Base-by-base conservation (phyloP, 2,888 invertebrate species). In the Nectonema munidae region DNA sequence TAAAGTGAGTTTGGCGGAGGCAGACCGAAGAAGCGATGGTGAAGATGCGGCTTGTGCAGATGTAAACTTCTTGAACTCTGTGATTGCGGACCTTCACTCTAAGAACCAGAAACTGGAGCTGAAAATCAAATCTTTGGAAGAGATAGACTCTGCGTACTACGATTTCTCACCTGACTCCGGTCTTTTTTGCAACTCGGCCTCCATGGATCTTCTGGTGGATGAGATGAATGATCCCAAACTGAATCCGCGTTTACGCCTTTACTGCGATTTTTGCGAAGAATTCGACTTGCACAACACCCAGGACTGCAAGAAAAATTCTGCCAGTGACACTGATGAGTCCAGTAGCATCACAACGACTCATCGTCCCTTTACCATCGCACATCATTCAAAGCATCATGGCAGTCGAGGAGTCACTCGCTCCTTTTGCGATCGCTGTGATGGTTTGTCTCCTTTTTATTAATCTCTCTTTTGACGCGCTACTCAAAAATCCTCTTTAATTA, bases 211-310 rank as follows among this genome's bases (percentile, higher is more conserved):
- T n/a, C n/a, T 28, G 29, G 19, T 39, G 14, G 17, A 15, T 9
- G 37, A 30, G 28, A 46, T 46, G 21, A 47, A 45, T 41, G 45
- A 42, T n/a, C 34, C 43, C 16, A 42, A 43, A 16, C 43, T 35
- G 40, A 42, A 42, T 21, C 39, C 46, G 15, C 66, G 75, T 2
- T 75, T 75, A 29, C 68, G 86, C 17, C 57, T 72, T 50, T 86
- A 76, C 62, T 89, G 86, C 63, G 86, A 89, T 63, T 86, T 83
- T 49, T 89, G 86, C 56, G 86, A 86, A 59, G 65, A 68, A 53
- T 89, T 86, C 59, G 86, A 89, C 59, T 62, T 69, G 40, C 89
- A 89, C 54, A 83, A 89, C 55, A 89, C 86, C 0, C 86, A 86
- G 54, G 86, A 89, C 52, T 89, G 86, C 53, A 81, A 83, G 9